Conservation (phyloP, 2,888 invertebrate genomes). For the Agrilus cyanescens region DNA sequence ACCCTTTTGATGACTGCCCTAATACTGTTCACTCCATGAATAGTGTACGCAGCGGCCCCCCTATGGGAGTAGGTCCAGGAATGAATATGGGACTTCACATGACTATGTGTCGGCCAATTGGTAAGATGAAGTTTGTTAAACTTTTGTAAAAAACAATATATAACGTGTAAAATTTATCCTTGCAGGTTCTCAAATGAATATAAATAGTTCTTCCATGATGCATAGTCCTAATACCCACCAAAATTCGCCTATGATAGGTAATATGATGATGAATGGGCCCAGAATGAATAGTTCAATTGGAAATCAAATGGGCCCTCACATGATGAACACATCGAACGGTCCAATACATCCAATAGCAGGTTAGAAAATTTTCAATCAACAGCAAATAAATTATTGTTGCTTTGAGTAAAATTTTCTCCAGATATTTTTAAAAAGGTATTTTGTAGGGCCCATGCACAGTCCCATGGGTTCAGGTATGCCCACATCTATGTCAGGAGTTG, state of each 20-base stretch:
- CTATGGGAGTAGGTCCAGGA: constrained; percentile 31
- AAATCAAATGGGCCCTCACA: constrained; percentile 34
- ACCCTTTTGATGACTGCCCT: constrained; percentile 89
- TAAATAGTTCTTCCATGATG: constrained; percentile 33
- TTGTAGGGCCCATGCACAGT: constrained; percentile 17
- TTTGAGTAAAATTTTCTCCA: background rate
- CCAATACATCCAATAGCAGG: constrained; percentile 46
- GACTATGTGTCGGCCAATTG: constrained; percentile 53
- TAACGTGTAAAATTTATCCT: constrained; percentile 1
- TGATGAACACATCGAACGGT: constrained; percentile 50
- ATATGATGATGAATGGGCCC: constrained; percentile 38
- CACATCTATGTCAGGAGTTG: constrained; percentile 28
- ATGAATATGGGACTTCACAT: constrained; percentile 49
- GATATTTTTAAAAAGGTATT: background rate
- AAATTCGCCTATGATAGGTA: constrained; percentile 28
- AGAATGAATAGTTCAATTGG: constrained; percentile 33
- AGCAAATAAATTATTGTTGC: constrained; percentile 20
- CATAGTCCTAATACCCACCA: constrained; percentile 35
- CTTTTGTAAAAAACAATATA: background rate
- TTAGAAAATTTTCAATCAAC: constrained; percentile 32
- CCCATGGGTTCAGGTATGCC: constrained; percentile 43
- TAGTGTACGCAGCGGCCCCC: constrained; percentile 27
- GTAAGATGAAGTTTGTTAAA: constrained; percentile 15
- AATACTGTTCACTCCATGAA: constrained; percentile 34
- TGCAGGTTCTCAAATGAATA: constrained; percentile 20